Base-by-base conservation (phyloP, 2,797 vertebrate species). In the Sebastes alutus region DNA sequence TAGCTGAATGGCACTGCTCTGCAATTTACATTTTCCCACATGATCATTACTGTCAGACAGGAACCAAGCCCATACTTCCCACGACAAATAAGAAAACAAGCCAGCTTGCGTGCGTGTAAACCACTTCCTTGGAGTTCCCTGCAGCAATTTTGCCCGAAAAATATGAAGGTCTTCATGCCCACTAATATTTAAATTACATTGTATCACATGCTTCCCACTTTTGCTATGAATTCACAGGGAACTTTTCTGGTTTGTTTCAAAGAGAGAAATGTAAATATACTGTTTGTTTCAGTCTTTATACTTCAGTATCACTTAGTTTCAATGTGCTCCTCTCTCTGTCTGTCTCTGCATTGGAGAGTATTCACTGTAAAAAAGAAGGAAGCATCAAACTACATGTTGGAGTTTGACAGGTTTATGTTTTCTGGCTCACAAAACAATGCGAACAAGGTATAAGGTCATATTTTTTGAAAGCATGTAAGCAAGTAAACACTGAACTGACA, bases 191-290 rank as follows among this genome's bases (percentile, higher is more conserved):
- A 52, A 54, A 55, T 38, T n/a, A 46, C 32, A 55, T 29, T 52
- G 4, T 6, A 27, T 59, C 9, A 58, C 9, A 56, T 55, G 18
- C 4, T 61, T 38, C 10, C 6, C 7, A 22, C 1, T 27, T 13
- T 52, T 54, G 14, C 42, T 52, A 76, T 10, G 20, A 5, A 13
- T 29, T 52, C 14, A 46, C 10, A 20, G 38, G 49, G 70, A 18
- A 55, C 7, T 1, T 27, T 64, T 52, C 12, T 76, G 30, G 56
- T 75, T 79, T 76, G 35, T 82, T 70, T 73, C 4, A 78, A 76
- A 23, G 29, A 71, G 14, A 59, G 27, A 68, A 68, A 68, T 88
- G 78, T 86, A 88, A 75, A 92, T 88, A 87, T 46, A 22, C 6
- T 29, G 38, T 56, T 75, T 81, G 58, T 68, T 59, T 16, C 13